Evolutionary conservation across 2,888 invertebrate species (phyloP).

Genomic region (Hyalella azteca): DNA sequence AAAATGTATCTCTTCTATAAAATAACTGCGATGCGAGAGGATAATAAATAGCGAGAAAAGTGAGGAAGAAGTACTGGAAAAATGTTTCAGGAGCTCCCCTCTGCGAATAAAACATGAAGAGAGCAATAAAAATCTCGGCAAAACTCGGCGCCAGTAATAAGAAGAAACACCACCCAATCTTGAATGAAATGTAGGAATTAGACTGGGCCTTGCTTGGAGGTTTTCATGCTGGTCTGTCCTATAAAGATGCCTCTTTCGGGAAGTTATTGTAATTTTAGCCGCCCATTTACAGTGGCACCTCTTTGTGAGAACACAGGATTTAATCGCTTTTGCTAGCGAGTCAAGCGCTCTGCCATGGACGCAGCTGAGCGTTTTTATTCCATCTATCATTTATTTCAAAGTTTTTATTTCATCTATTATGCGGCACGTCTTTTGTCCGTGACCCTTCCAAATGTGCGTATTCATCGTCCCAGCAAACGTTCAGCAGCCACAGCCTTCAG

Average conservation of each 20-base stretch:
- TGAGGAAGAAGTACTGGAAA: conserved; percentile 16
- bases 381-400: no score
- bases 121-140: conserved; percentile 19
- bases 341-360: conserved; percentile 70
- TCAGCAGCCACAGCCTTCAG: no score
- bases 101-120: conserved; percentile 28
- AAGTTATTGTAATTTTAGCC: conserved; percentile 57
- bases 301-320: conserved; percentile 58
- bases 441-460: conserved; percentile 13
- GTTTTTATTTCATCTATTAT: no score
- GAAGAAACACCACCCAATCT: conserved; percentile 33
- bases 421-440: conserved; percentile 55
- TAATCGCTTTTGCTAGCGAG: conserved; percentile 45
- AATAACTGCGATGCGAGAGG: conserved; percentile 5
- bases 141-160: conserved; percentile 33
- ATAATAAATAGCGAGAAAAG: conserved; percentile 10
- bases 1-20: conserved; percentile 27
- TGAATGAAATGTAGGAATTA: conserved; percentile 42
- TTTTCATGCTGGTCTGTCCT: conserved; percentile 31
- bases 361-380: conserved; percentile 70
- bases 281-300: conserved; percentile 55
- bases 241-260: conserved; percentile 41
- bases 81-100: conserved; percentile 23
- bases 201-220: conserved; percentile 32
- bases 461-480: not conserved